phyloP scores from a whole-genome alignment of 2,888 invertebrate genomes.

The Syrista parreyssii region DNA sequence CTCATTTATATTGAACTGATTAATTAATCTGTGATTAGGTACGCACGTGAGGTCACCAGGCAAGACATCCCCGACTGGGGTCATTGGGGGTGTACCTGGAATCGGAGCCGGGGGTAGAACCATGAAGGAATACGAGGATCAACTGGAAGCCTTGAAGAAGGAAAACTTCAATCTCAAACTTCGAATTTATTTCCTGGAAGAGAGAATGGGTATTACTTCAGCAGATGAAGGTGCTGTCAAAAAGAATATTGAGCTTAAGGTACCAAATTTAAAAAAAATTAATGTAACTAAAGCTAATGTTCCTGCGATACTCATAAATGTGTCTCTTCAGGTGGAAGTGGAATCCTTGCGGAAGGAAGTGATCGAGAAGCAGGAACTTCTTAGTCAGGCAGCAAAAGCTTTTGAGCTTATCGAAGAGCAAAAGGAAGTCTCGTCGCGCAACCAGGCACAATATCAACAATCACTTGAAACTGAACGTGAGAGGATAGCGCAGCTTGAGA shows the following conservation, averaged over 20 bases:
- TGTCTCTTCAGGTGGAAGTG: slow-evolving; percentile 74
- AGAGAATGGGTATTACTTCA: slow-evolving; percentile 78
- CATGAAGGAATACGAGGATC: slow-evolving; percentile 92
- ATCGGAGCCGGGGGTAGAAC: slow-evolving; percentile 72
- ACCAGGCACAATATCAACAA: slow-evolving; percentile 55
- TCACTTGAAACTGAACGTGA: slow-evolving; percentile 51
- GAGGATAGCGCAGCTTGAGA: slow-evolving; percentile 52
- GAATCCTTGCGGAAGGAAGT: slow-evolving; percentile 82
- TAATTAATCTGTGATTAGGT: slow-evolving; percentile 35
- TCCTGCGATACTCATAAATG: not conserved
- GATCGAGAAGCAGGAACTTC: slow-evolving; percentile 83
- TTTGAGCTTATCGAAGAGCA: slow-evolving; percentile 80
- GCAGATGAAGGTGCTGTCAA: slow-evolving; percentile 77
- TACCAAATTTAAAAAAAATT: slow-evolving; percentile 38
- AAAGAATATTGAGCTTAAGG: slow-evolving; percentile 76
- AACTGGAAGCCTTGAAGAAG: slow-evolving; percentile 82
- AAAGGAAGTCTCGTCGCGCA: slow-evolving; percentile 66
- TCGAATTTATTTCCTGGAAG: slow-evolving; percentile 90
- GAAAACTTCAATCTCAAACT: slow-evolving; percentile 94
- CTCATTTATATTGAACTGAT: not conserved
- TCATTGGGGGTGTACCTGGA: slow-evolving; percentile 1
- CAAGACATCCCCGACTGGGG: slow-evolving; percentile 37
- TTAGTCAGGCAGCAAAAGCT: slow-evolving; percentile 87
- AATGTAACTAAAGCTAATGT: not conserved
- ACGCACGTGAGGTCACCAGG: slow-evolving; percentile 47